Evolutionary conservation across 2,888 invertebrate species (phyloP).

Genomic region (Drosophila macrospina): DNA sequence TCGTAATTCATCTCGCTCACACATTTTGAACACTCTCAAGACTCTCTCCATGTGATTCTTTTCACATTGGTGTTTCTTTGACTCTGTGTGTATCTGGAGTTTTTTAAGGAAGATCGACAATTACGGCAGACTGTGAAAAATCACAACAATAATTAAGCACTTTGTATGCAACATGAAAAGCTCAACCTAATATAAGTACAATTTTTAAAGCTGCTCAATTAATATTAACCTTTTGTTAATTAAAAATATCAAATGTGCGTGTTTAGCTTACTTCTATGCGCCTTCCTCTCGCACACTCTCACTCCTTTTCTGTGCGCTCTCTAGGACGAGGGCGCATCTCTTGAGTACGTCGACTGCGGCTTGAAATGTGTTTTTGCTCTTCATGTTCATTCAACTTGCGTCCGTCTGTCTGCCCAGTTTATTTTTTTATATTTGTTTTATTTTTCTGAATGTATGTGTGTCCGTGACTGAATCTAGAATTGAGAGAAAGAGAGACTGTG

Average conservation of each 20-base stretch:
- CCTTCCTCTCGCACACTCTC: neutral
- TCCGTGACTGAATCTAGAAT: slow-evolving; percentile 19
- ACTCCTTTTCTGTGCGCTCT: slow-evolving; percentile 5
- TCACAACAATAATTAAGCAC: slow-evolving; percentile 23
- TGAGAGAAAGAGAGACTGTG: slow-evolving; percentile 24
- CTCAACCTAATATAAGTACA: neutral
- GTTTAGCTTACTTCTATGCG: neutral
- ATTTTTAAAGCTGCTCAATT: slow-evolving; percentile 4
- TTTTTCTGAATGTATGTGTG: slow-evolving; percentile 29
- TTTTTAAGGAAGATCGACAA: slow-evolving; percentile 24
- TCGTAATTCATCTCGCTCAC: slow-evolving; percentile 37
- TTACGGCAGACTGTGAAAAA: slow-evolving; percentile 16
- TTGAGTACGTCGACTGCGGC: slow-evolving; percentile 8
- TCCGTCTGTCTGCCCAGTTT: slow-evolving; percentile 52
- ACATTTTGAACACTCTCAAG: slow-evolving; percentile 26
- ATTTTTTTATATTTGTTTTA: slow-evolving; percentile 29
- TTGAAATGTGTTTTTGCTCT: slow-evolving; percentile 21
- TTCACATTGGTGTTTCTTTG: neutral
- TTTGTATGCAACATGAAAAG: slow-evolving; percentile 5
- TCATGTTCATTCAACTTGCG: slow-evolving; percentile 69
- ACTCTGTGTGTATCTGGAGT: slow-evolving; percentile 12
- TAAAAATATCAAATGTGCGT: neutral
- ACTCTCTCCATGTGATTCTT: slow-evolving; percentile 5
- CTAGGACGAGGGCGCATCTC: slow-evolving; percentile 46
- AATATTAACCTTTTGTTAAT: slow-evolving; percentile 12